Evolutionary conservation across 2,888 invertebrate genomes (phyloP).

Genomic region (Neria commutata): DNA sequence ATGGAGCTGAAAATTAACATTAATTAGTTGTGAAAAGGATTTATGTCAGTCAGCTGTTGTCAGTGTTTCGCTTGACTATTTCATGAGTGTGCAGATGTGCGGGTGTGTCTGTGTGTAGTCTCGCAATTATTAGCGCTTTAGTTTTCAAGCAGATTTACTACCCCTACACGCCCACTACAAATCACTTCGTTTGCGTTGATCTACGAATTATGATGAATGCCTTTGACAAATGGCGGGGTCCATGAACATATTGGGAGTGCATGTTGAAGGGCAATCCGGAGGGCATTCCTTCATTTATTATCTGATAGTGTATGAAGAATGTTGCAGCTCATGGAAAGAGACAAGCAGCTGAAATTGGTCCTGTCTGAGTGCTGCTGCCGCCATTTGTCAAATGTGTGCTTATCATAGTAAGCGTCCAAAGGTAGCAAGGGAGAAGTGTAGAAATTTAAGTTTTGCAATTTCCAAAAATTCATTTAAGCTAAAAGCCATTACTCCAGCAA

Average conservation of each 20-base stretch:
- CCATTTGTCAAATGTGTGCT: no score
- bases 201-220: not conserved
- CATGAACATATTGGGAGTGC: no score
- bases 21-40: conserved; percentile 31
- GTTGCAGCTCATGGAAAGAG: no score
- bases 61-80: conserved; percentile 16
- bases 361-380: not conserved
- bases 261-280: no score
- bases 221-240: no score
- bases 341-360: not conserved
- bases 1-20: conserved; percentile 32
- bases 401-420: no score
- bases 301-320: no score
- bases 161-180: no score
- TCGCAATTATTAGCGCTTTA: not conserved
- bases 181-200: not conserved
- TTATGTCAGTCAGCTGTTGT: conserved; percentile 29
- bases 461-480: no score
- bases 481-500: not conserved
- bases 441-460: no score
- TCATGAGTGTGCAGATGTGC: conserved; percentile 33
- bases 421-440: no score
- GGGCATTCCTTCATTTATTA: no score
- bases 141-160: not conserved
- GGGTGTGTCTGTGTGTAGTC: conserved; percentile 9